Percentiles rank a stretch among this genome's conserved stretches.
Evolutionary conservation across 1,140 invertebrate genomes (phyloP).

Genomic region (Thalassaphorura encarpata): DNA sequence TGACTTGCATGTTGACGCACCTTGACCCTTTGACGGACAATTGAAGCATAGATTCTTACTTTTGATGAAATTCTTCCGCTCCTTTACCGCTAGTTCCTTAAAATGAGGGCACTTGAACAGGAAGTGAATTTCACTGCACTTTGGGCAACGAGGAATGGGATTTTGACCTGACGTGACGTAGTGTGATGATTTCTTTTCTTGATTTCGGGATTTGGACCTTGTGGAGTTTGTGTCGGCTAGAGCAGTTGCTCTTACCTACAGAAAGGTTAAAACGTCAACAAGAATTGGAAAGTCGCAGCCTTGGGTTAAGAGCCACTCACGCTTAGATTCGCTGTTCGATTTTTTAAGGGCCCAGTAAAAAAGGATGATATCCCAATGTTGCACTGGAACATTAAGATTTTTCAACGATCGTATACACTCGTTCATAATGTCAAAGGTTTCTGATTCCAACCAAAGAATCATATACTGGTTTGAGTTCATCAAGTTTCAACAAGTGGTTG

Average conservation of each 20-base stretch:
- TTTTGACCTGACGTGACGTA: too few species aligned
- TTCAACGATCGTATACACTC: slow-evolving; percentile 5
- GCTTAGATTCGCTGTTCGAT: slow-evolving; percentile 5
- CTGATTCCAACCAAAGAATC: neutral
- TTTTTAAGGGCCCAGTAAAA: neutral
- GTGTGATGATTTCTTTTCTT: too few species aligned
- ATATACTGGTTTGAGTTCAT: neutral
- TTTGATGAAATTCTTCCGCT: neutral
- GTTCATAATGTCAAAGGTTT: neutral
- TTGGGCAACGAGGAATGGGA: too few species aligned
- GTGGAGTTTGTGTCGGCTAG: neutral
- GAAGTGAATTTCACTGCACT: neutral
- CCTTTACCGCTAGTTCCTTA: neutral
- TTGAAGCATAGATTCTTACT: neutral
- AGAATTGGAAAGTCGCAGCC: neutral
- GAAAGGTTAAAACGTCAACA: neutral
- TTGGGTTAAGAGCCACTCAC: slow-evolving; percentile 3
- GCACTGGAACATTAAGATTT: neutral
- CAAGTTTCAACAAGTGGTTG: neutral
- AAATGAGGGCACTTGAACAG: neutral
- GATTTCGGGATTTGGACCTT: too few species aligned
- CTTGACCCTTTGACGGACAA: neutral
- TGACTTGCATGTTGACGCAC: neutral
- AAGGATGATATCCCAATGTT: slow-evolving; percentile 15
- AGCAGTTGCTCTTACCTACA: neutral